A percentile compares a stretch with the other conserved stretches of the same genome.
phyloP scores from a whole-genome alignment of 1,140 invertebrate genomes.

The Leptopilina clavipes region DNA sequence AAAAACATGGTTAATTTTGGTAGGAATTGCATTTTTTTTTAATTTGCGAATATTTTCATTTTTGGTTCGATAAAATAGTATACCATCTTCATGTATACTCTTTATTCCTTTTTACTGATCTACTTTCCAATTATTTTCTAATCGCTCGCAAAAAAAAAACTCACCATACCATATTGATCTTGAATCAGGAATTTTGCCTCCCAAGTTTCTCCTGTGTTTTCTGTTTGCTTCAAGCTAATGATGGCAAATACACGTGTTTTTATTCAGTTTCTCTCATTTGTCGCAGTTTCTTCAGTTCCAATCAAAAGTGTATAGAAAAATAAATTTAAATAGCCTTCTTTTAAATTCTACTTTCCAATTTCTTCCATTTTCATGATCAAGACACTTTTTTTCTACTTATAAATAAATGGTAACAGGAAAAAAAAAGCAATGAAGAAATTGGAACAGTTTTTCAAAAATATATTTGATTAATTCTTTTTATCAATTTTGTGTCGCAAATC shows the following conservation, averaged over 20 bases:
- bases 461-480: no score
- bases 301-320: background rate
- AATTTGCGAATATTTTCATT: no score
- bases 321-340: background rate
- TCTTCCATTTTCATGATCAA: no score
- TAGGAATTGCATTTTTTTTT: no score
- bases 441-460: no score
- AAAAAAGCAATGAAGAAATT: no score
- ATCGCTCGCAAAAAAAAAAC: background rate
- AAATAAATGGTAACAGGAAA: no score
- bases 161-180: constrained; percentile 12
- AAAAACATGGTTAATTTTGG: no score
- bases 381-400: no score
- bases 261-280: constrained; percentile 10
- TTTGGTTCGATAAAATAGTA: no score
- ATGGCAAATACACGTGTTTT: constrained; percentile 18
- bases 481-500: no score
- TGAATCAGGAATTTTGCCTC: background rate
- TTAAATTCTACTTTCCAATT: constrained; percentile 12
- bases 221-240: background rate
- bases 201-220: constrained; percentile 20
- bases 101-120: background rate
- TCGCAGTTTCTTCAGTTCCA: background rate
- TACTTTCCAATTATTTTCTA: constrained; percentile 20
- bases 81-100: constrained; percentile 2